Conservation (phyloP, 2,797 vertebrate genomes). For the Pseudotriccus pelzelni region DNA sequence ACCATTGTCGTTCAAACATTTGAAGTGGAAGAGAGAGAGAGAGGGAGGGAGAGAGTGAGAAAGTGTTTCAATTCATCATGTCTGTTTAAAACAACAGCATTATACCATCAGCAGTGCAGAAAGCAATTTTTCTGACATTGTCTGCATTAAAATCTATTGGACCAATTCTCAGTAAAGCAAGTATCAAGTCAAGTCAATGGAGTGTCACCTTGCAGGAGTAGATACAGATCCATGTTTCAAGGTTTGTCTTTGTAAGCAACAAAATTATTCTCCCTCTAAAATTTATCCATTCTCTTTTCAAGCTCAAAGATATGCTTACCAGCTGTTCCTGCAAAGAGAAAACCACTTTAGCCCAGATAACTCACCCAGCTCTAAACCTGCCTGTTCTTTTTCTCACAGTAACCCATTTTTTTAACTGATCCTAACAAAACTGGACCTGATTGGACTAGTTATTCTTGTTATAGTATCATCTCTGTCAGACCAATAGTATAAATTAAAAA, state of each 20-base stretch:
- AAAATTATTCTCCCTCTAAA: background rate
- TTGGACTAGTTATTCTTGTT: background rate
- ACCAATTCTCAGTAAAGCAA: background rate
- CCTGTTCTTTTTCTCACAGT: background rate
- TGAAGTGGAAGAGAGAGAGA: background rate
- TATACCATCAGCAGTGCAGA: background rate
- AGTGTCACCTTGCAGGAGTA: background rate
- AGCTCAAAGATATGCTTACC: background rate
- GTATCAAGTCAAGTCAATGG: slow-evolving; percentile 1
- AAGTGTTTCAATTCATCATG: background rate
- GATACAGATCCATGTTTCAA: slow-evolving; percentile 5
- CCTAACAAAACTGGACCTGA: background rate
- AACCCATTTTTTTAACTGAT: background rate
- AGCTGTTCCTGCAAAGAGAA: background rate
- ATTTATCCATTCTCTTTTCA: background rate
- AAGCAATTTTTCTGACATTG: background rate
- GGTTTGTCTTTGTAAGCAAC: background rate
- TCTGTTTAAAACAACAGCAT: background rate
- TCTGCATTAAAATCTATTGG: slow-evolving; percentile 15
- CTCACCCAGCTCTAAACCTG: background rate
- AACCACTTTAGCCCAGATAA: background rate
- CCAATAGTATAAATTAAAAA: background rate
- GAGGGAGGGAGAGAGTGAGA: background rate
- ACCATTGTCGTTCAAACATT: background rate
- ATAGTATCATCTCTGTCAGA: background rate